Evolutionary conservation across 2,888 invertebrate genomes (phyloP), one percentile per base, ranked within the genome.

Genomic region (Latrodectus elegans): DNA sequence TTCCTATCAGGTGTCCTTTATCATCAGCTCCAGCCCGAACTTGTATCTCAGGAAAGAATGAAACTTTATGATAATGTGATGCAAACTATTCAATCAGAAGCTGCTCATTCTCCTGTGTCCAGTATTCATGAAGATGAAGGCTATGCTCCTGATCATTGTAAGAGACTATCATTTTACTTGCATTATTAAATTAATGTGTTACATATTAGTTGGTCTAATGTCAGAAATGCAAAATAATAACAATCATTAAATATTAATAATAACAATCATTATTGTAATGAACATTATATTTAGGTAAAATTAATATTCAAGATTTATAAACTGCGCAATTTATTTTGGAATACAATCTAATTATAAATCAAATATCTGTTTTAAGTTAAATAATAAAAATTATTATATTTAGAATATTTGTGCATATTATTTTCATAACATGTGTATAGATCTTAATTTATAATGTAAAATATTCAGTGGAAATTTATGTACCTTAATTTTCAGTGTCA

Each of bases 81-180:
- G 82, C 87, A 88, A 55, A 70, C 55, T 60, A 78, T 88, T 22
- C 73, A 83, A 64, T 15, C 67, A 15, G 55, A 55, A 49, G 22
- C 17, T 8, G 10, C 17, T 38, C 77, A 72, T 78, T 84, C 89
- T 55, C 89, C 89, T 17, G 84, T 74, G 11, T 89, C 89, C 55
- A 89, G 89, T 73, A 75, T 89, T 65, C 60, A 89, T 68, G 89
- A 79, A 15, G 89, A 89, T 77, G 82, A 80, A 64, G 89, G 89
- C 49, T 89, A 89, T 80, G 89, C 85, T 55, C 84, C 88, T 72
- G 85, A 87, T 60, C 87, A 88, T 60, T 84, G 84, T 75, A 77
- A 88, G 76, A 73, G 17, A 77, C 0, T 60, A 26, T 60, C 12
- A 14, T 14, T 12, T 75, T 64, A 1, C 26, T 75, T 67, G 4